Evolutionary conservation across 2,888 invertebrate species (phyloP).

Genomic region (Polydrusus tereticollis): DNA sequence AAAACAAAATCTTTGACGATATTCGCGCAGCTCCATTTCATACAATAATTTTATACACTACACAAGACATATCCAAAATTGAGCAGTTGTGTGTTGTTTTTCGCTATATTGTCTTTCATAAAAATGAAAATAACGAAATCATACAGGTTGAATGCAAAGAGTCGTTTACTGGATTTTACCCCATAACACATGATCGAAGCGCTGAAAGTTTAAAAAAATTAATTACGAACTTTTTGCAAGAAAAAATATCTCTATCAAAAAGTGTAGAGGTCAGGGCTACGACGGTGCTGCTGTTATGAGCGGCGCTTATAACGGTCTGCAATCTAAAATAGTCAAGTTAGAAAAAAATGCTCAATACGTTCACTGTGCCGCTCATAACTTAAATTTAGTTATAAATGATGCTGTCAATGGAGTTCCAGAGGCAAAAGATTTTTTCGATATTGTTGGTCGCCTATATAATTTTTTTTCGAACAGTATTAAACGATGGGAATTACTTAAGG

Average conservation of each 20-base stretch:
- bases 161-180: slow-evolving; percentile 14
- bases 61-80: slow-evolving; percentile 7
- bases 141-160: slow-evolving; percentile 18
- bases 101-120: not conserved
- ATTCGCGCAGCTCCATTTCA: not conserved
- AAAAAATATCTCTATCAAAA: not conserved
- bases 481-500: no score
- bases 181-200: not conserved
- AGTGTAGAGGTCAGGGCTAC: slow-evolving; percentile 15
- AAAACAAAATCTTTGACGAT: slow-evolving; percentile 5
- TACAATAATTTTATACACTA: slow-evolving; percentile 1
- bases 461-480: no score
- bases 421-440: no score
- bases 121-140: slow-evolving; percentile 1
- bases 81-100: not conserved
- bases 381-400: no score
- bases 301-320: slow-evolving; percentile 14
- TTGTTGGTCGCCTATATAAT: no score
- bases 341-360: no score
- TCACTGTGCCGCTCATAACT: no score
- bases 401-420: no score
- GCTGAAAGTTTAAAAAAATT: slow-evolving; percentile 17
- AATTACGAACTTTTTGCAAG: not conserved
- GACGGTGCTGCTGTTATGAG: slow-evolving; percentile 23
- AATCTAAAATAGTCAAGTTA: slow-evolving; percentile 11